These are phyloP conservation scores for Watsonalla binaria DNA, from an alignment of 2,888 invertebrate species.

Conservation along the genomic window DNA sequence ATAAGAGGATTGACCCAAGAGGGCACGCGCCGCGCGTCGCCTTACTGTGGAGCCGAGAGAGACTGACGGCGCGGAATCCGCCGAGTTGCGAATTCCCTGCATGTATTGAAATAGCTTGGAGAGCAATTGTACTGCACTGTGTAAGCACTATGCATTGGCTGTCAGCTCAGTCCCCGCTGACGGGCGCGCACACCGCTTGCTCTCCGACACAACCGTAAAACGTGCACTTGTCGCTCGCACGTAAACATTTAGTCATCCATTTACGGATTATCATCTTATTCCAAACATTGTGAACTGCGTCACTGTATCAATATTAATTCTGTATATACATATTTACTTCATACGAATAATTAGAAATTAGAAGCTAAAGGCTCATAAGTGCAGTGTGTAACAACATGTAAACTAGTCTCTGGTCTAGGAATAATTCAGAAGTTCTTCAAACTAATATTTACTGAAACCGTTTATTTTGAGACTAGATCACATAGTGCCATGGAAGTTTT, in stretches of 20 bases:
- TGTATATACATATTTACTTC: conserved; percentile 30
- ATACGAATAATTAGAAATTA: background rate
- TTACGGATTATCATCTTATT: conserved; percentile 26
- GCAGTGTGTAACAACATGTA: background rate
- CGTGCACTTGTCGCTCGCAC: conserved; percentile 44
- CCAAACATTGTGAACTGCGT: conserved; percentile 25
- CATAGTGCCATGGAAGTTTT: conserved; percentile 9
- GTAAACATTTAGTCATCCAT: conserved; percentile 45
- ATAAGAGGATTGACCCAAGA: conserved; percentile 38
- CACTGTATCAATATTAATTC: conserved; percentile 49
- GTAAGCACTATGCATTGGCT: conserved; percentile 33
- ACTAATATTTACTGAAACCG: background rate
- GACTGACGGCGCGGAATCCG: conserved; percentile 46
- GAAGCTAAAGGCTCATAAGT: conserved; percentile 3
- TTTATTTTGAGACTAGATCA: background rate
- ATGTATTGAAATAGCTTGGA: conserved; percentile 71
- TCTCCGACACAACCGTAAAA: conserved; percentile 37
- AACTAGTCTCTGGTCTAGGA: background rate
- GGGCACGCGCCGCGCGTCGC: conserved; percentile 25
- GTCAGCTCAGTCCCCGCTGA: conserved; percentile 53
- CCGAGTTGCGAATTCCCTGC: conserved; percentile 64
- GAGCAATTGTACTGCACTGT: conserved; percentile 39
- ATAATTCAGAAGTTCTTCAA: background rate
- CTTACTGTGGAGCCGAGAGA: conserved; percentile 25
- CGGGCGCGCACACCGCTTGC: conserved; percentile 50